phyloP scores from a whole-genome alignment of 2,888 invertebrate species.

The Drosophila yooni region DNA sequence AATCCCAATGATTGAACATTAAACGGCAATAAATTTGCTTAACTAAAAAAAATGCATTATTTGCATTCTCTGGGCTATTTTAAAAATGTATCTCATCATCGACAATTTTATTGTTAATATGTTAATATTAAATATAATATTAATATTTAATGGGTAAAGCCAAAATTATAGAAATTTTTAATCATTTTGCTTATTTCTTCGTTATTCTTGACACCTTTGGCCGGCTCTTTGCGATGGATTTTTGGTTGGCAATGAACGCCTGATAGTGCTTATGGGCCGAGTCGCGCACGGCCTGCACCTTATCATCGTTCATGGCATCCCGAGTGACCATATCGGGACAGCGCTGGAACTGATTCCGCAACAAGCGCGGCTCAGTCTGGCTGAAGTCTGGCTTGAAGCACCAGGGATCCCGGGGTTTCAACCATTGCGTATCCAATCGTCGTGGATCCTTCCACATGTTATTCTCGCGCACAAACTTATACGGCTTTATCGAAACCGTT shows the following conservation, averaged over 20 bases:
- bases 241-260: not conserved
- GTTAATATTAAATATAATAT: too few relatives aligned
- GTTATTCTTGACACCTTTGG: too few relatives aligned
- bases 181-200: too few relatives aligned
- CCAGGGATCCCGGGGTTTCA: slow-evolving; percentile 35
- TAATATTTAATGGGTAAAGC: too few relatives aligned
- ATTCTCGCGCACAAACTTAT: slow-evolving; percentile 41
- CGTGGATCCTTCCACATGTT: slow-evolving; percentile 50
- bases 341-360: slow-evolving; percentile 59
- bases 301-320: slow-evolving; percentile 43
- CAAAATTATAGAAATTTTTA: too few relatives aligned
- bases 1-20: not conserved
- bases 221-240: not conserved
- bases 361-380: slow-evolving; percentile 42
- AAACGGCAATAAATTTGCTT: not conserved
- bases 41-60: too few relatives aligned
- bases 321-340: slow-evolving; percentile 49
- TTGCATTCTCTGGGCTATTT: too few relatives aligned
- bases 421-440: slow-evolving; percentile 45
- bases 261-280: slow-evolving; percentile 4
- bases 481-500: too few relatives aligned
- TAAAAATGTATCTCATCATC: too few relatives aligned
- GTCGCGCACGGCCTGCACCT: slow-evolving; percentile 32
- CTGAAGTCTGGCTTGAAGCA: slow-evolving; percentile 55
- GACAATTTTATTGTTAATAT: too few relatives aligned